These are phyloP conservation scores for Eledone cirrhosa DNA, from an alignment of 2,888 invertebrate genomes.

Conservation along the genomic window DNA sequence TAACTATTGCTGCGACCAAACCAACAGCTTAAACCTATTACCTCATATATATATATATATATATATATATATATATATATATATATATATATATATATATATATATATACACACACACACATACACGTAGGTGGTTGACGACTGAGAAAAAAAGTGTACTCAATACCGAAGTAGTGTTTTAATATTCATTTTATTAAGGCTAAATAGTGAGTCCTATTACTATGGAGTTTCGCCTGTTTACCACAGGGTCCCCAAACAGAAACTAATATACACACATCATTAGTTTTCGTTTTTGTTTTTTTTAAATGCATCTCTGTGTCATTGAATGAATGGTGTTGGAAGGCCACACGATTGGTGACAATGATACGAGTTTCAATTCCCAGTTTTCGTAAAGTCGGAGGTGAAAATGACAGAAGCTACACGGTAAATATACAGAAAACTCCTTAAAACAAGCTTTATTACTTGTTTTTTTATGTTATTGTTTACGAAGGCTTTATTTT, in stretches of 20 bases:
- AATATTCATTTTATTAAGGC: too few relatives aligned
- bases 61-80: not conserved
- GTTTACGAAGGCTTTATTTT: too few relatives aligned
- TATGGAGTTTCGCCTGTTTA: too few relatives aligned
- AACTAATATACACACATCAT: not conserved
- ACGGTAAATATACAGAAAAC: slow-evolving; percentile 43
- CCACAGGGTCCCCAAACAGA: too few relatives aligned
- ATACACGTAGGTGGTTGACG: not conserved
- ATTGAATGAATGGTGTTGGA: not conserved
- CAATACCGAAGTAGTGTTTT: too few relatives aligned
- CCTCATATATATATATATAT: not conserved
- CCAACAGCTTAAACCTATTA: too few relatives aligned
- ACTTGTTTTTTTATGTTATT: too few relatives aligned
- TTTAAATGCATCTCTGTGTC: not conserved
- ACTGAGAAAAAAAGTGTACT: too few relatives aligned
- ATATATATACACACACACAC: not conserved
- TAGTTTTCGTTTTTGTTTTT: not conserved
- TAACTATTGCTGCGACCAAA: too few relatives aligned
- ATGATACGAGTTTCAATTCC: slow-evolving; percentile 52
- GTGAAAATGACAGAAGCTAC: slow-evolving; percentile 46
- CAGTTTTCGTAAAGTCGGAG: slow-evolving; percentile 51
- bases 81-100: not conserved
- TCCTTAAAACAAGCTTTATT: too few relatives aligned
- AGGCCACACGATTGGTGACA: not conserved
- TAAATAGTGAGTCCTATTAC: too few relatives aligned